Evolutionary conservation across 2,888 invertebrate species (phyloP).

Genomic region (Cephus rjabovi): DNA sequence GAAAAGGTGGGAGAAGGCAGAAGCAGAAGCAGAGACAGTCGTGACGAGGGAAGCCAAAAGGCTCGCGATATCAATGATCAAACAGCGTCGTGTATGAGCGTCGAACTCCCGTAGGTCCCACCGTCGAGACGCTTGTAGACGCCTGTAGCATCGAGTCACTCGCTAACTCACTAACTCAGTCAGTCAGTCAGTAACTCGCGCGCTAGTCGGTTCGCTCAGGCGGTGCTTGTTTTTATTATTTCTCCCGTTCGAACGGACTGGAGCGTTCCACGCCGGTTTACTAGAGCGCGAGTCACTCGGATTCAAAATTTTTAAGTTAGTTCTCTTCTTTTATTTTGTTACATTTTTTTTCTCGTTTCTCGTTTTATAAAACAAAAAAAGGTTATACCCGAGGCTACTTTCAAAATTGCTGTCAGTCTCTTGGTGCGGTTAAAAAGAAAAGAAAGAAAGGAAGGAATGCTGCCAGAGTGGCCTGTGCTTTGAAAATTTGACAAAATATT

Average conservation of each 20-base stretch:
- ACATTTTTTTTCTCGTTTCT: background rate
- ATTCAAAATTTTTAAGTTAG: background rate
- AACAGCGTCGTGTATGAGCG: background rate
- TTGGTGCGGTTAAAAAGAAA: background rate
- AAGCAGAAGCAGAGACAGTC: no score
- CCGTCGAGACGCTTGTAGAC: background rate
- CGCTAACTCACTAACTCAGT: background rate
- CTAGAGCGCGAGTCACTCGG: slow-evolving; percentile 4
- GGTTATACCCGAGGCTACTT: background rate
- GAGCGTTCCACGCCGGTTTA: background rate
- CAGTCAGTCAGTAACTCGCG: slow-evolving; percentile 4
- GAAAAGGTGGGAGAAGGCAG: background rate
- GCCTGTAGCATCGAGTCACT: background rate
- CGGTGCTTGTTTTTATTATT: background rate
- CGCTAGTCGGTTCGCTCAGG: slow-evolving; percentile 1
- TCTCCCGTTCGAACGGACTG: background rate
- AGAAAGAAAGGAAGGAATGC: background rate
- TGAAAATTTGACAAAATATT: background rate
- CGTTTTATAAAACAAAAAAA: background rate
- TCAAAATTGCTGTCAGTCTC: background rate
- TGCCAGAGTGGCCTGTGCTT: background rate
- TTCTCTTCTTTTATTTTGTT: background rate
- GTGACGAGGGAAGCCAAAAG: background rate
- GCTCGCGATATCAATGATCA: background rate
- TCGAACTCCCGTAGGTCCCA: background rate